Evolutionary conservation across 2,797 vertebrate genomes (phyloP).

Genomic region (Acanthurus lineatus): DNA sequence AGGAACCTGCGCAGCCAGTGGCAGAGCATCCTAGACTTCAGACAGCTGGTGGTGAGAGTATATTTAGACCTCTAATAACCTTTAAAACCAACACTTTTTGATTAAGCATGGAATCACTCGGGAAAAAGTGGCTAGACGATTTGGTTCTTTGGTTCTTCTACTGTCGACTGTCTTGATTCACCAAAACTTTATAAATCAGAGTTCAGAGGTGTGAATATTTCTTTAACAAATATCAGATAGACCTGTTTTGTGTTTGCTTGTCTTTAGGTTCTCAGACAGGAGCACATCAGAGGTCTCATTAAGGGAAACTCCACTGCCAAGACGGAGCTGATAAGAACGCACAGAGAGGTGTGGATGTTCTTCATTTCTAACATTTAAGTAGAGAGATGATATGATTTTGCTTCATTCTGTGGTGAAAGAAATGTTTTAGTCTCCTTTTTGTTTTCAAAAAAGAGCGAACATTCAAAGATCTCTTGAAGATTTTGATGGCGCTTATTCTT

Average conservation of each 20-base stretch:
- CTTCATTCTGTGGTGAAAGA: not conserved
- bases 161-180: not conserved
- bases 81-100: not conserved
- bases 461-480: not conserved
- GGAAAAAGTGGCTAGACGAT: not conserved
- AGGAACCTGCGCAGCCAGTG: slow-evolving; percentile 80
- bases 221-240: slow-evolving; percentile 3
- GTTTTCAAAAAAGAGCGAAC: not conserved
- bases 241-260: slow-evolving; percentile 26
- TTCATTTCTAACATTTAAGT: slow-evolving; percentile 7
- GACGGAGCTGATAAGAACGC: slow-evolving; percentile 74
- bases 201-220: not conserved
- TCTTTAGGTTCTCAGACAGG: slow-evolving; percentile 82
- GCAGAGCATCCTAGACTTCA: slow-evolving; percentile 85
- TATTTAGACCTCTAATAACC: not conserved
- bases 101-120: not conserved
- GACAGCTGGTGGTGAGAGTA: slow-evolving; percentile 83
- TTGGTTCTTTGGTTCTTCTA: not conserved
- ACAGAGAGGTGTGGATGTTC: slow-evolving; percentile 79
- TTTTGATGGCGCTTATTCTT: slow-evolving; percentile 8
- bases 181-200: not conserved
- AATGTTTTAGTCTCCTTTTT: not conserved
- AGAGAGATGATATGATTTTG: not conserved
- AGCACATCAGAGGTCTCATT: slow-evolving; percentile 86
- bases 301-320: slow-evolving; percentile 86